These are phyloP conservation scores for Calliopum simillimum DNA, from an alignment of 2,888 invertebrate species.

Conservation along the genomic window DNA sequence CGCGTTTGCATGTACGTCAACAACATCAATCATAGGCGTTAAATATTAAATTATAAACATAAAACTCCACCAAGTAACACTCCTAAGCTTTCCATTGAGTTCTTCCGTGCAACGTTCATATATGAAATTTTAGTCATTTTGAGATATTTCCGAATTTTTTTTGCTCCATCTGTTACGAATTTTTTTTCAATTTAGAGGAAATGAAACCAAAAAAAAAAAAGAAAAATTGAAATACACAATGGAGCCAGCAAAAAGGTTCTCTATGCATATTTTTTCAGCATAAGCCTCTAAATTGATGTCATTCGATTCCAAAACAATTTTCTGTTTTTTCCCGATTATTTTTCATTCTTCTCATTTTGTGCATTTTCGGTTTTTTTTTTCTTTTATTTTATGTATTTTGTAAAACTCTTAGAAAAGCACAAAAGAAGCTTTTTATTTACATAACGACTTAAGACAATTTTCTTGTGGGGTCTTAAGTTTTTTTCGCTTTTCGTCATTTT, in stretches of 20 bases:
- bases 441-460: conserved; percentile 45
- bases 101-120: no score
- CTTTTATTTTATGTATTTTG: not conserved
- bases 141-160: not conserved
- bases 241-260: not conserved
- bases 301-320: conserved; percentile 37
- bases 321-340: conserved; percentile 11
- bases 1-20: no score
- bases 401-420: not conserved
- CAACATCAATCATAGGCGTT: not conserved
- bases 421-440: conserved; percentile 39
- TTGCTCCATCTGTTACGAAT: not conserved
- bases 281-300: conserved; percentile 35
- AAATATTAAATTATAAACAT: no score
- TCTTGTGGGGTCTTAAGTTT: conserved; percentile 24
- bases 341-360: not conserved
- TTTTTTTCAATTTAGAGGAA: not conserved
- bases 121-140: no score
- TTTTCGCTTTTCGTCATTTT: conserved; percentile 9
- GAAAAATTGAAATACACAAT: not conserved
- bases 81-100: no score
- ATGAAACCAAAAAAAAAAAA: conserved; percentile 1
- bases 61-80: no score
- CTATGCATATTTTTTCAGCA: conserved; percentile 7
- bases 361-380: not conserved